phyloP scores from a whole-genome alignment of 2,113 vertebrate genomes.

The Ranitomeya variabilis region DNA sequence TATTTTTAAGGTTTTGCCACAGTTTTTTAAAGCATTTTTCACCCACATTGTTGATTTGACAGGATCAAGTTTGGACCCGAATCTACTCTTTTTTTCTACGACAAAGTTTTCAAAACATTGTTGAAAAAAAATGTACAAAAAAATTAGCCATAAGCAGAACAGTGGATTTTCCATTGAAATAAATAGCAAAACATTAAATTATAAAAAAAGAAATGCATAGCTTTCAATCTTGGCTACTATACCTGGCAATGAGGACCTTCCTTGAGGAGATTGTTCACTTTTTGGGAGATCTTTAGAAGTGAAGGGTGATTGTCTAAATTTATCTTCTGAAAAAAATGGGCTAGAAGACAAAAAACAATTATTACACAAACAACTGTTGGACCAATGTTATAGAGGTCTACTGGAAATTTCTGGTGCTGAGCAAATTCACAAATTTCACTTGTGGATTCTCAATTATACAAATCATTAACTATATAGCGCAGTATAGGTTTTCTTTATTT shows the following conservation, averaged over 20 bases:
- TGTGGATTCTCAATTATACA: too few relatives aligned
- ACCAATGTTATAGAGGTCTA: neutral
- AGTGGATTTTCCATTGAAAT: too few relatives aligned
- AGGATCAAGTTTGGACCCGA: too few relatives aligned
- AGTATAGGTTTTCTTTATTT: neutral
- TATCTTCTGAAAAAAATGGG: constrained; percentile 93
- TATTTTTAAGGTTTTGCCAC: too few relatives aligned
- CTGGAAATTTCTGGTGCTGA: neutral
- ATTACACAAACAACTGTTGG: neutral
- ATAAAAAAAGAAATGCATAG: neutral
- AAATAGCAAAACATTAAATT: too few relatives aligned
- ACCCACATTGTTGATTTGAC: neutral
- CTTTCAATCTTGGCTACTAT: constrained; percentile 58
- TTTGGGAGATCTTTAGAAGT: constrained; percentile 92
- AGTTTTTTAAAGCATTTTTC: too few relatives aligned
- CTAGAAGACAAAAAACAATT: constrained; percentile 70
- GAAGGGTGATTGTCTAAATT: constrained; percentile 98
- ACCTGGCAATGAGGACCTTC: constrained; percentile 83
- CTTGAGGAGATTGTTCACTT: constrained; percentile 81
- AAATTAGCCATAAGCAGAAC: too few relatives aligned
- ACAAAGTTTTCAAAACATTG: too few relatives aligned
- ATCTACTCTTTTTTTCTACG: too few relatives aligned
- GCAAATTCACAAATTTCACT: too few relatives aligned
- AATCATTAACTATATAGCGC: neutral
- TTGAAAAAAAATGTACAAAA: too few relatives aligned